phyloP scores from a whole-genome alignment of 2,113 vertebrate species.

The Perca fluviatilis region DNA sequence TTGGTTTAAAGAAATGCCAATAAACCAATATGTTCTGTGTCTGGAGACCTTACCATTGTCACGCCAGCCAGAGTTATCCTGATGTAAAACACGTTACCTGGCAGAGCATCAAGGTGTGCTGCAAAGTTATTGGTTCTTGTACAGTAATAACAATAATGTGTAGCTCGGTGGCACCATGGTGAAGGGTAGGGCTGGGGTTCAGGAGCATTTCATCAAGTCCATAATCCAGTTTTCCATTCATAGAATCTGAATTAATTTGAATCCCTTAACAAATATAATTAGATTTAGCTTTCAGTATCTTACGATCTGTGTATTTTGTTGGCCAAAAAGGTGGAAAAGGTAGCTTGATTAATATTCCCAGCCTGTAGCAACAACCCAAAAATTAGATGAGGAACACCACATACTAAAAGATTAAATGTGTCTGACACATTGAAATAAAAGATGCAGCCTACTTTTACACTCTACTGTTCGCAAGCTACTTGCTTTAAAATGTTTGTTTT shows the following conservation, averaged over 20 bases:
- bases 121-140: background rate
- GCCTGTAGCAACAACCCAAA: background rate
- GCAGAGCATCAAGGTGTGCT: background rate
- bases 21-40: background rate
- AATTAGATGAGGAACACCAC: background rate
- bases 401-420: background rate
- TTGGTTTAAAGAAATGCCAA: no score
- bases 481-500: background rate
- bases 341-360: background rate
- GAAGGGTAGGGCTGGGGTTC: background rate
- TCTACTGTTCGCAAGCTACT: background rate
- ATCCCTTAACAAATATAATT: background rate
- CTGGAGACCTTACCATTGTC: background rate
- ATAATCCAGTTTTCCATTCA: background rate
- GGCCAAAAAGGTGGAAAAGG: background rate
- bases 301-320: background rate
- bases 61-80: background rate
- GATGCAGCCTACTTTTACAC: background rate
- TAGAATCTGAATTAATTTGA: background rate
- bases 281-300: background rate
- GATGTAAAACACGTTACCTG: background rate
- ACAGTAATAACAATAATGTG: constrained; percentile 1
- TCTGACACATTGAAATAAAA: background rate
- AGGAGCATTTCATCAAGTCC: background rate
- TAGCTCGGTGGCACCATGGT: constrained; percentile 18